Evolutionary conservation across 2,113 vertebrate species (phyloP).

Genomic region (Octodon degus): DNA sequence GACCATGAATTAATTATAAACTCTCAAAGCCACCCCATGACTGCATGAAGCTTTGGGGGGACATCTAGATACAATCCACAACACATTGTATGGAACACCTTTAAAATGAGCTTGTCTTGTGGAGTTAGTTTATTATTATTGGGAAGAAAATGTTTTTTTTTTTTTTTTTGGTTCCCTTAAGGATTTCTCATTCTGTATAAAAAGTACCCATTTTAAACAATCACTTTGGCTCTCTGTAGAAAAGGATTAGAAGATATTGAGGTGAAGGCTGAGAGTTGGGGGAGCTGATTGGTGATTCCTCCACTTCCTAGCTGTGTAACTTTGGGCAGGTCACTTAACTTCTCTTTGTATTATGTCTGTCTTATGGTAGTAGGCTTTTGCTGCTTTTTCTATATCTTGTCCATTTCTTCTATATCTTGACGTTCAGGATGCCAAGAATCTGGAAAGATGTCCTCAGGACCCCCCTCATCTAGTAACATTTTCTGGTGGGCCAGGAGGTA

Average conservation of each 20-base stretch:
- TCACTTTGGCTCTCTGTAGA: background rate
- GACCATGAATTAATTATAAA: no score
- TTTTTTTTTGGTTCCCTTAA: background rate
- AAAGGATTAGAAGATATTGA: background rate
- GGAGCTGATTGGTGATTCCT: background rate
- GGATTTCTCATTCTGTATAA: background rate
- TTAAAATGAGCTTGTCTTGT: background rate
- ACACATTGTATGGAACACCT: background rate
- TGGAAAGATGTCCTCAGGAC: background rate
- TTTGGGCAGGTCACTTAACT: background rate
- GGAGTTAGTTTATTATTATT: background rate
- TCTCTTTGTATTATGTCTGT: background rate
- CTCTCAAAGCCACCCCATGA: no score
- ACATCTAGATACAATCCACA: no score
- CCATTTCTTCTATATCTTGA: background rate
- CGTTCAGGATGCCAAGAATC: background rate
- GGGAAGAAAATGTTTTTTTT: background rate
- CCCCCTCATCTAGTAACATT: background rate
- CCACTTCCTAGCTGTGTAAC: background rate
- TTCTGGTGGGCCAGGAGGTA: background rate
- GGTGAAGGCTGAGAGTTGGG: background rate
- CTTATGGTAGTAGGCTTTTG: background rate
- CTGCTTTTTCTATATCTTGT: background rate
- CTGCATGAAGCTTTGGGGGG: no score
- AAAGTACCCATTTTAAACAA: slow-evolving; percentile 16